Conservation (phyloP, 37 sponge, comb jelly and placozoan genomes). For the Oscarella lobularis region DNA sequence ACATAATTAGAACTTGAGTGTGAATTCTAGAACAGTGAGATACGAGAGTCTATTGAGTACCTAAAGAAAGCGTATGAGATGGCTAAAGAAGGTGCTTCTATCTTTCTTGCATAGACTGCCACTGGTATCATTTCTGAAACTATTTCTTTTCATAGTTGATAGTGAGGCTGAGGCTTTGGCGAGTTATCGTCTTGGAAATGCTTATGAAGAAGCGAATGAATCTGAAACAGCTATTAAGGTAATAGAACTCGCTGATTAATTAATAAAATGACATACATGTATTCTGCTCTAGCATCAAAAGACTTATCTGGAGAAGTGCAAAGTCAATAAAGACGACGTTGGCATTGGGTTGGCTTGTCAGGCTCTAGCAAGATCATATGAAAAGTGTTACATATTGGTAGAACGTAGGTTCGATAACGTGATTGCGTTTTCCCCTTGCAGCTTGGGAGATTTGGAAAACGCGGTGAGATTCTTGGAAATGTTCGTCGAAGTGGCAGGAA, state of each 20-base stretch:
- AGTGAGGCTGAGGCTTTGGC: slow-evolving; percentile 48
- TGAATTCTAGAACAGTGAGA: background rate
- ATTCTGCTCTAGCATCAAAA: slow-evolving; percentile 40
- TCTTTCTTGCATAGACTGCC: no score
- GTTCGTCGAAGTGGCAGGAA: slow-evolving; percentile 59
- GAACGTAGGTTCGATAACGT: background rate
- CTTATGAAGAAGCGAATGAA: slow-evolving; percentile 26
- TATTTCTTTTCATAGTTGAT: no score
- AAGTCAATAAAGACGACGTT: slow-evolving; percentile 34
- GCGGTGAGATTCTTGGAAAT: slow-evolving; percentile 57
- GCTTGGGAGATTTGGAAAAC: slow-evolving; percentile 61
- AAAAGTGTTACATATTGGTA: slow-evolving; percentile 26
- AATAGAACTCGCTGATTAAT: background rate
- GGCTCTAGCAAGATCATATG: slow-evolving; percentile 55
- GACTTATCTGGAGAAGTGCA: slow-evolving; percentile 53
- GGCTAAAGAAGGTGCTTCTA: slow-evolving; percentile 49
- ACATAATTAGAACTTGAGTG: background rate
- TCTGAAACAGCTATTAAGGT: slow-evolving; percentile 53
- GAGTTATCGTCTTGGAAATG: slow-evolving; percentile 56
- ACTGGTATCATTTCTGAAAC: no score
- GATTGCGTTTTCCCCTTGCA: slow-evolving; percentile 15
- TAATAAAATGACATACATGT: background rate
- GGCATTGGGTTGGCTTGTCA: slow-evolving; percentile 61
- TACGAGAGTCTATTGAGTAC: slow-evolving; percentile 20
- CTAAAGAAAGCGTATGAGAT: slow-evolving; percentile 56